Conservation (phyloP, 2,888 invertebrate genomes). For the Nezara viridula region DNA sequence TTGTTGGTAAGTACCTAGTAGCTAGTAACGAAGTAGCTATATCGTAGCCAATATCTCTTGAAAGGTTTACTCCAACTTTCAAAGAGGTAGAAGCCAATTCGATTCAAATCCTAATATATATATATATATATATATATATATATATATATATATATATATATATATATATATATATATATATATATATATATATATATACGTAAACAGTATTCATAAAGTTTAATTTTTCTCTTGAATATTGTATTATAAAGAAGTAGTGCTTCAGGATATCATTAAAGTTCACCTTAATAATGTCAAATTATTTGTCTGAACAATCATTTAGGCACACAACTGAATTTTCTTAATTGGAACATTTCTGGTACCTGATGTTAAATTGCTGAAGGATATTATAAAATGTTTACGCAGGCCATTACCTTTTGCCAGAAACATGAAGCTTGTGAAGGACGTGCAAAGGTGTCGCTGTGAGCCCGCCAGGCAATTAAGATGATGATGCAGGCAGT, state of each 20-base stretch:
- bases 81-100: not conserved
- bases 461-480: too few relatives aligned
- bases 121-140: too few relatives aligned
- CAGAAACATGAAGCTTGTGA: too few relatives aligned
- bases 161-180: too few relatives aligned
- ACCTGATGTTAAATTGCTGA: too few relatives aligned
- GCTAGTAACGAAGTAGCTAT: not conserved
- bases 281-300: not conserved
- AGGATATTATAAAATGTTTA: too few relatives aligned
- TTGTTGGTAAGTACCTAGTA: constrained; percentile 31
- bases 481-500: too few relatives aligned
- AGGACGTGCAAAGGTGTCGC: too few relatives aligned
- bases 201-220: not conserved
- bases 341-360: not conserved
- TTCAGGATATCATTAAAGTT: not conserved
- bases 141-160: too few relatives aligned
- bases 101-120: not conserved
- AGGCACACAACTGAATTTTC: not conserved
- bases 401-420: too few relatives aligned
- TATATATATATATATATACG: too few relatives aligned
- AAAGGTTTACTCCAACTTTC: not conserved
- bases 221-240: not conserved
- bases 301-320: not conserved
- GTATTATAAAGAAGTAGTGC: not conserved
- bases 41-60: not conserved